Conservation (phyloP, 2,888 invertebrate genomes). For the Hartigia nigra region DNA sequence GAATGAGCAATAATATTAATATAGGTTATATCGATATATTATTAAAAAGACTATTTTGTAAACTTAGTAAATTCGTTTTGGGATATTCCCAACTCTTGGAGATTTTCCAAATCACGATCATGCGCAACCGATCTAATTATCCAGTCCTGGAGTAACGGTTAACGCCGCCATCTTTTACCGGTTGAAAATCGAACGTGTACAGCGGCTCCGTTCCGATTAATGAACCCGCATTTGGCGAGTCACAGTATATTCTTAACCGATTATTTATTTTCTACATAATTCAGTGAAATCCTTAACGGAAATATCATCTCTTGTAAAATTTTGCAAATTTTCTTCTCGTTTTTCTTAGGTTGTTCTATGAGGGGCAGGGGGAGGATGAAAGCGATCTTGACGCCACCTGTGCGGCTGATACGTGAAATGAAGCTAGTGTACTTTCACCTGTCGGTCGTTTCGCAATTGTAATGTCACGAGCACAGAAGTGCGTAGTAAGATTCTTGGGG, state of each 20-base stretch:
- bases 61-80: background rate
- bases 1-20: background rate
- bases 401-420: conserved; percentile 38
- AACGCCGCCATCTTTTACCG: background rate
- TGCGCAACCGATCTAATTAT: background rate
- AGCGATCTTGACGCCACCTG: background rate
- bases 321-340: background rate
- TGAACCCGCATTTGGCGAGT: background rate
- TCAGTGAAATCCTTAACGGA: background rate
- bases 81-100: background rate
- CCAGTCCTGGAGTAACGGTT: background rate
- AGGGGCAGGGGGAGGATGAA: background rate
- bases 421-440: conserved; percentile 59
- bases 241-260: background rate
- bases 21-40: background rate
- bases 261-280: background rate
- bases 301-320: background rate
- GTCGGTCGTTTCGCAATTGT: conserved; percentile 42
- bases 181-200: background rate
- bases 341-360: background rate
- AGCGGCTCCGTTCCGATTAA: background rate
- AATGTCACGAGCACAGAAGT: background rate
- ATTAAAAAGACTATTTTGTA: background rate
- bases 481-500: background rate
- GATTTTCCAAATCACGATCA: background rate